phyloP scores from a whole-genome alignment of 2,113 vertebrate genomes.

The Tonatia bakeri region DNA sequence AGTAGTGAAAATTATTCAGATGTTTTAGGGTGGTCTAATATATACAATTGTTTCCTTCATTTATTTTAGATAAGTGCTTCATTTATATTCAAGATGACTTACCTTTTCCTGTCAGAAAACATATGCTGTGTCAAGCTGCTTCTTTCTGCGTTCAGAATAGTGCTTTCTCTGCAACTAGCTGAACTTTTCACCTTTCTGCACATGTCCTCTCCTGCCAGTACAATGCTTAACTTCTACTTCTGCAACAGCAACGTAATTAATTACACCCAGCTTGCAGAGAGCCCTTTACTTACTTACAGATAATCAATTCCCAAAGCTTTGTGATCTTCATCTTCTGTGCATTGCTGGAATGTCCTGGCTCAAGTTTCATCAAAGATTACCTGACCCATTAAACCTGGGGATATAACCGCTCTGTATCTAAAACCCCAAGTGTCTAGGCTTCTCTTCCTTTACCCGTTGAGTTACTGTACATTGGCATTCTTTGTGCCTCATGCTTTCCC shows the following conservation, averaged over 20 bases:
- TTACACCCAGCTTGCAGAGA: neutral
- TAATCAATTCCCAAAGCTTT: neutral
- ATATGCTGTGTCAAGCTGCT: neutral
- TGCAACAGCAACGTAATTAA: neutral
- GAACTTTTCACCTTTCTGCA: neutral
- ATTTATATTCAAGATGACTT: neutral
- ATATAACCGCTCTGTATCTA: neutral
- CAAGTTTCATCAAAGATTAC: neutral
- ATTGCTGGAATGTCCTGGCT: neutral
- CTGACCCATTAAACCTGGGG: neutral
- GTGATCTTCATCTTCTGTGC: neutral
- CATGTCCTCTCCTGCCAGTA: neutral
- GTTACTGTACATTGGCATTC: neutral
- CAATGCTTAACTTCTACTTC: neutral
- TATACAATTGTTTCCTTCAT: neutral
- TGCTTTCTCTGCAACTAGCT: neutral
- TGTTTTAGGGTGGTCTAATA: neutral
- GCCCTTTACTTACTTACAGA: neutral
- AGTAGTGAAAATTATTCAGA: neutral
- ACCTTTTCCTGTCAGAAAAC: neutral
- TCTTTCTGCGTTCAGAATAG: neutral
- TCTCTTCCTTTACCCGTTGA: neutral
- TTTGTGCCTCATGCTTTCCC: neutral
- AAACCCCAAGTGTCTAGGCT: neutral
- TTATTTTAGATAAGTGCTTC: slow-evolving; percentile 4